Percentiles rank a stretch among this genome's conserved stretches.
Evolutionary conservation across 2,797 vertebrate genomes (phyloP).

Genomic region (Vultur gryphus): DNA sequence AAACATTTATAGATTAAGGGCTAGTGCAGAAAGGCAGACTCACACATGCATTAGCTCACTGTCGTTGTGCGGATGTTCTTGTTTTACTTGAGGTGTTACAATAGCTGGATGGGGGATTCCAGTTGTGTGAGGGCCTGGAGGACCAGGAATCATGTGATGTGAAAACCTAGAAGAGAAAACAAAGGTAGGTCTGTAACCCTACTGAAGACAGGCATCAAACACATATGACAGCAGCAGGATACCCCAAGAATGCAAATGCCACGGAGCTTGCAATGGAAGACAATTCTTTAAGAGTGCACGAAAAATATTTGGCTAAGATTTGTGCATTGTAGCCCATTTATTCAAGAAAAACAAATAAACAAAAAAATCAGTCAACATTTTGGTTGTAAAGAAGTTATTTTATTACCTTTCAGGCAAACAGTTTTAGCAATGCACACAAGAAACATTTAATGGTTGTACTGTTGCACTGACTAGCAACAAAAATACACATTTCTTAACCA

Average conservation of each 20-base stretch:
- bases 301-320: conserved; percentile 34
- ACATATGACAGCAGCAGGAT: not conserved
- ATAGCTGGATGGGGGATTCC: conserved; percentile 99
- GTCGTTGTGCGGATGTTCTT: conserved; percentile 91
- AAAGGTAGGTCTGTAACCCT: not conserved
- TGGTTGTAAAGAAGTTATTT: not conserved
- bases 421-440: not conserved
- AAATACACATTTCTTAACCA: conserved; percentile 42
- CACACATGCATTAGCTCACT: conserved; percentile 97
- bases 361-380: not conserved
- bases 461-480: conserved; percentile 8
- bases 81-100: conserved; percentile 98
- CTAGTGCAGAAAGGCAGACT: conserved; percentile 66
- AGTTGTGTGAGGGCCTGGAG: conserved; percentile 93
- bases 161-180: conserved; percentile 86
- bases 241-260: not conserved
- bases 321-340: not conserved
- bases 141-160: conserved; percentile 98
- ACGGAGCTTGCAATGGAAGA: not conserved
- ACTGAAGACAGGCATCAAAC: not conserved
- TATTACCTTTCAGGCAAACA: not conserved
- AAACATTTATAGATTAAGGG: not conserved
- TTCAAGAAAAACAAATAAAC: not conserved
- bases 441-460: not conserved
- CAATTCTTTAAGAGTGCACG: not conserved